Base-by-base conservation (phyloP, 92 coral and sea anemone genomes). In the Pocillopora meandrina region DNA sequence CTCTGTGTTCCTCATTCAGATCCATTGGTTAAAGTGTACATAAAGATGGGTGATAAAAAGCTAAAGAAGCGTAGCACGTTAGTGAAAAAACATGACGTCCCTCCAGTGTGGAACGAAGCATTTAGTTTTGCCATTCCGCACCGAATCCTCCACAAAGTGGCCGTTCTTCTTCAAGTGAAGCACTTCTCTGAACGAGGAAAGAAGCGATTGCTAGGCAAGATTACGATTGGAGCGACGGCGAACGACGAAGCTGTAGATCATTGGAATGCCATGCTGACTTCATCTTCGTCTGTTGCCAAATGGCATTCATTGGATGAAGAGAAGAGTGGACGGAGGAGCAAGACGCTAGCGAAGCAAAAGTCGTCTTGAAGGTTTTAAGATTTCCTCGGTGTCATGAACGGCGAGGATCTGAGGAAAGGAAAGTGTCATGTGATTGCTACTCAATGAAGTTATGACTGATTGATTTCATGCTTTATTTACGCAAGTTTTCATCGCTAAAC, bases 91-190 rank as follows among this genome's bases (percentile, higher is more conserved):
- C 92, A 93, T 61, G 97, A 96, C 57, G 71, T 78, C 34, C 90
- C 90, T 57, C 99, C 99, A 9, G 98, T 95, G 18, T 96, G 95
- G 97, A 96, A 96, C 90, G 98, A 96, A 80, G 95, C 98, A 56
- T 93, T 96, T 76, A 93, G 93, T 35, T 96, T 96, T 76, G 92
- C 89, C 82, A 88, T 96, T 52, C 93, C 93, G 21, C 90, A 82
- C 72, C 95, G 98, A 64, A 93, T 92, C 59, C 84, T 96, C 35
- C 95, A 92, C 90, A 88, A 92, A 70, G 92, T 96, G 10, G 90
- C 93, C 66, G 89, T 96, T 68, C 86, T 92, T 71, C 78, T 94
- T 20, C 89, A 87, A 72, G 91, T 93, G 74, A 96, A 92, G 74
- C 98, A 96, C 86, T 91, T 89, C 80, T 94, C 95, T 56, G 94